Conservation (phyloP, 1,140 invertebrate species). For the Drosophila burlai region DNA sequence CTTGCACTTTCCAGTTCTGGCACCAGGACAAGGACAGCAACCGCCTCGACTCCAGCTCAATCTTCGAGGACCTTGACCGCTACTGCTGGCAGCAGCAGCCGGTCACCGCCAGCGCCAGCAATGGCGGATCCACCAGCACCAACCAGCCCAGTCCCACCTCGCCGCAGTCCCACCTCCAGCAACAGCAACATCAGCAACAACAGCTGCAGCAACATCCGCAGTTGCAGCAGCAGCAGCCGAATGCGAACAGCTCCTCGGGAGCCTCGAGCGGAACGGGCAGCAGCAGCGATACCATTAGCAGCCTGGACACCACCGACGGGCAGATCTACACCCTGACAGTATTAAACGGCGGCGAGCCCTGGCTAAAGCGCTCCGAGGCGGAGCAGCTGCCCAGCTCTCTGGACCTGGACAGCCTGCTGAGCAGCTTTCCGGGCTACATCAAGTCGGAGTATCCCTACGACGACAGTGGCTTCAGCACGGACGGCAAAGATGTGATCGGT, state of each 20-base stretch:
- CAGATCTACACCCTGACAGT: slow-evolving; percentile 89
- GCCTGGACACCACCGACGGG: slow-evolving; percentile 85
- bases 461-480: slow-evolving; percentile 88
- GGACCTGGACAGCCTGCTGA: slow-evolving; percentile 89
- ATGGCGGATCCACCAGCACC: slow-evolving; percentile 77
- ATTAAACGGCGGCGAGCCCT: slow-evolving; percentile 87
- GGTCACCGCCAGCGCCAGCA: slow-evolving; percentile 84
- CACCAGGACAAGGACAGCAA: slow-evolving; percentile 89
- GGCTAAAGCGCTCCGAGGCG: slow-evolving; percentile 86
- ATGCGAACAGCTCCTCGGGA: slow-evolving; percentile 66
- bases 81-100: slow-evolving; percentile 91
- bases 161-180: slow-evolving; percentile 63
- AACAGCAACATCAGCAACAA: slow-evolving; percentile 76
- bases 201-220: slow-evolving; percentile 71
- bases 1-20: slow-evolving; percentile 87
- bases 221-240: slow-evolving; percentile 57
- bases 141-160: slow-evolving; percentile 65
- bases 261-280: slow-evolving; percentile 63
- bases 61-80: slow-evolving; percentile 92
- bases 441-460: slow-evolving; percentile 90
- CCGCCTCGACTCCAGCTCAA: slow-evolving; percentile 88
- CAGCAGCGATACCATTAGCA: slow-evolving; percentile 75
- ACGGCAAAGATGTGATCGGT: slow-evolving; percentile 87
- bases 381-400: slow-evolving; percentile 86
- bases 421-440: slow-evolving; percentile 86